Evolutionary conservation across 2,113 vertebrate genomes (phyloP).

Genomic region (Paradoxurus hermaphroditus): DNA sequence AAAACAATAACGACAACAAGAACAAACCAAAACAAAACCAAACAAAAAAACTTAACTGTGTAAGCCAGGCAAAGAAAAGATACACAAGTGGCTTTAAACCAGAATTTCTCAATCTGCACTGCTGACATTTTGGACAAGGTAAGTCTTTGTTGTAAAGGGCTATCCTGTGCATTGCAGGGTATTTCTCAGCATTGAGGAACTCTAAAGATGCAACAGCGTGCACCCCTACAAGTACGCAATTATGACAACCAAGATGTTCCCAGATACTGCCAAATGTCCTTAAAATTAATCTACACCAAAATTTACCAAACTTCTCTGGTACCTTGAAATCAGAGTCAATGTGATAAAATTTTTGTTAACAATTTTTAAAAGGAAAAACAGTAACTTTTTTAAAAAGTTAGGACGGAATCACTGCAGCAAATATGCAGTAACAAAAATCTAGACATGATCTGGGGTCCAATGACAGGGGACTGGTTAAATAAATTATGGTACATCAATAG

Average conservation of each 20-base stretch:
- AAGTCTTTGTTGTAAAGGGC: not conserved
- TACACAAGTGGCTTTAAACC: not conserved
- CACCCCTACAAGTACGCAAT: no score
- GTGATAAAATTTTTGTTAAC: not conserved
- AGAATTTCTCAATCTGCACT: not conserved
- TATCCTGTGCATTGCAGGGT: not conserved
- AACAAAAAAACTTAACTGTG: not conserved
- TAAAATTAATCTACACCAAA: not conserved
- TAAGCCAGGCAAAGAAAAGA: not conserved
- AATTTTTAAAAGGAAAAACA: not conserved
- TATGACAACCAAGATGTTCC: not conserved
- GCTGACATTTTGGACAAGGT: not conserved
- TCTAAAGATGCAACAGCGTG: not conserved
- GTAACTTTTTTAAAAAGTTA: no score
- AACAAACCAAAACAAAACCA: not conserved
- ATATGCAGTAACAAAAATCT: slow-evolving; percentile 15
- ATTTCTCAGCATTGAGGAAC: not conserved
- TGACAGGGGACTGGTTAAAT: not conserved
- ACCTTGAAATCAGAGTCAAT: slow-evolving; percentile 1
- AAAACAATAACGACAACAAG: no score
- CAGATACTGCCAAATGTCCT: not conserved
- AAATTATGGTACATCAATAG: not conserved
- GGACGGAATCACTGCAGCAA: slow-evolving; percentile 26
- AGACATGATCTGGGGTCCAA: not conserved
- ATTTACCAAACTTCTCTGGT: not conserved